Conservation (phyloP, 1,140 invertebrate species). For the Carposina sasakii region DNA sequence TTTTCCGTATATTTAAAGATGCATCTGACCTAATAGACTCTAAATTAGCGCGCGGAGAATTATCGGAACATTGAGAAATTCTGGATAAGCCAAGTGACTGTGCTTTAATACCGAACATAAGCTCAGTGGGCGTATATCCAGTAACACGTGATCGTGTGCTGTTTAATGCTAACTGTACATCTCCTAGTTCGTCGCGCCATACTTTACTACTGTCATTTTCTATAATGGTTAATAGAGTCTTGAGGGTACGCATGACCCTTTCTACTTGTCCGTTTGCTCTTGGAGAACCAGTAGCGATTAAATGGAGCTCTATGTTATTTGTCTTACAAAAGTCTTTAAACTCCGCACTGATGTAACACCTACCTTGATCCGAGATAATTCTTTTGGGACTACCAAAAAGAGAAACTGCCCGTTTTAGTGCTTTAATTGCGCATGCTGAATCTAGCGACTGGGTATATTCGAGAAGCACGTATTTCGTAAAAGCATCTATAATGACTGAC, state of each 20-base stretch:
- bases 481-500: constrained; percentile 29
- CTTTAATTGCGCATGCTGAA: constrained; percentile 24
- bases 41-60: constrained; percentile 15
- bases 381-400: constrained; percentile 36
- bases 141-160: constrained; percentile 28
- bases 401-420: constrained; percentile 21
- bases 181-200: constrained; percentile 29
- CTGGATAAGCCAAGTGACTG: constrained; percentile 25
- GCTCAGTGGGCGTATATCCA: constrained; percentile 24
- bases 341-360: constrained; percentile 21
- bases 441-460: constrained; percentile 25
- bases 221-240: constrained; percentile 22
- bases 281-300: constrained; percentile 34
- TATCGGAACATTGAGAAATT: constrained; percentile 1
- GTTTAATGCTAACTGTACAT: constrained; percentile 34
- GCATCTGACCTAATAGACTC: constrained; percentile 16
- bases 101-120: constrained; percentile 29
- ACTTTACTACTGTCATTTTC: constrained; percentile 28
- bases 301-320: constrained; percentile 32
- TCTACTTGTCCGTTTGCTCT: constrained; percentile 36
- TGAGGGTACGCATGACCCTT: constrained; percentile 28
- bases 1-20: constrained; percentile 21
- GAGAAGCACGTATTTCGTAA: constrained; percentile 30
- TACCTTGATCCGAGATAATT: constrained; percentile 35
- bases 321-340: constrained; percentile 27